Conservation (phyloP, 2,888 invertebrate species). For the Hanleya hanleyi region DNA sequence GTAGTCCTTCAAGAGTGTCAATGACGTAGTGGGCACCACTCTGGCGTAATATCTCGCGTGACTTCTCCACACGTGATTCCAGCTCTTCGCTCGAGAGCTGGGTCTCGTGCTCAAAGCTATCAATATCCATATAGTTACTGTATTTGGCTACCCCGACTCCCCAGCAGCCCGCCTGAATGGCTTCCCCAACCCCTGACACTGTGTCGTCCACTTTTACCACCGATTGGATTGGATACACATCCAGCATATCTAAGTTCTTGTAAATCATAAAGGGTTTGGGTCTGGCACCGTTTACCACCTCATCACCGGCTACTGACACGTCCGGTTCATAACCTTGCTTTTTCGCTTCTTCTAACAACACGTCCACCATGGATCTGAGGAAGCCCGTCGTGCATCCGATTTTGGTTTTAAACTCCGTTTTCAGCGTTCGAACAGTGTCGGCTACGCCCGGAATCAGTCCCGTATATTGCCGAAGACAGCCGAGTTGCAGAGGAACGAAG, state of each 20-base stretch:
- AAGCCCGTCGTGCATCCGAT: constrained; percentile 71
- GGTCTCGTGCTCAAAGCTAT: constrained; percentile 63
- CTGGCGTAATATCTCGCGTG: constrained; percentile 62
- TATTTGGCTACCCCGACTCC: constrained; percentile 71
- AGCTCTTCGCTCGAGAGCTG: constrained; percentile 59
- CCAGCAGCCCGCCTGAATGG: constrained; percentile 73
- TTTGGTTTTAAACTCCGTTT: constrained; percentile 57
- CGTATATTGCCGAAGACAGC: constrained; percentile 56
- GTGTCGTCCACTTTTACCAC: constrained; percentile 73
- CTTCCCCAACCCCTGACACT: constrained; percentile 70
- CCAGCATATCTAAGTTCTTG: constrained; percentile 70
- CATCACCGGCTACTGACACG: constrained; percentile 70
- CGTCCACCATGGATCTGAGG: constrained; percentile 65
- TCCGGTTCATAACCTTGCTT: constrained; percentile 71
- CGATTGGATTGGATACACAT: constrained; percentile 67
- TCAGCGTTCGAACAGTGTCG: constrained; percentile 56
- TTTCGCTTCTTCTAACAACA: constrained; percentile 61
- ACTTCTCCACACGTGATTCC: constrained; percentile 45
- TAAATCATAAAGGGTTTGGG: constrained; percentile 74
- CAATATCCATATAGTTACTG: constrained; percentile 72
- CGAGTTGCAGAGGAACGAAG: constrained; percentile 70
- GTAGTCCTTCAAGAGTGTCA: constrained; percentile 70
- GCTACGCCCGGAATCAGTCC: constrained; percentile 64
- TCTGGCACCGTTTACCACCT: constrained; percentile 68
- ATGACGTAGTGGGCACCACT: constrained; percentile 73